phyloP scores from a whole-genome alignment of 2,888 invertebrate genomes.

The Amphipoea oculea region DNA sequence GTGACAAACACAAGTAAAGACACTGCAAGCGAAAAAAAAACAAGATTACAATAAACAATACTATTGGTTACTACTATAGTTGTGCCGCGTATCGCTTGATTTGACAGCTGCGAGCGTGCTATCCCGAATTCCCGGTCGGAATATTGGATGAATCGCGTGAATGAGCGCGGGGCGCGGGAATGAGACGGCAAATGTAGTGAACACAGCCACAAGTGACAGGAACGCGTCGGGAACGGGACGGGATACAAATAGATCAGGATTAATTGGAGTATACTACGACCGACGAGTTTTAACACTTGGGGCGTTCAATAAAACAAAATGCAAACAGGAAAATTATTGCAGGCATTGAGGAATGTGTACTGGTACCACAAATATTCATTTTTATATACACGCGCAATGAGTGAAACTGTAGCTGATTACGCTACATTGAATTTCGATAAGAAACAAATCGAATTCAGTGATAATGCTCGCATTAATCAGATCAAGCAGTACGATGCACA shows the following conservation, averaged over 20 bases:
- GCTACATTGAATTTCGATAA: constrained; percentile 53
- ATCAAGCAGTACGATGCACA: constrained; percentile 78
- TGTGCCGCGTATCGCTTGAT: constrained; percentile 83
- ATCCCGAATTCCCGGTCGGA: constrained; percentile 89
- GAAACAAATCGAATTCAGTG: constrained; percentile 31
- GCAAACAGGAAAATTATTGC: constrained; percentile 43
- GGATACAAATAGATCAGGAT: constrained; percentile 86
- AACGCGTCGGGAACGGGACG: constrained; percentile 81
- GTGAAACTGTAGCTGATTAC: constrained; percentile 69
- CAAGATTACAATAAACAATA: constrained; percentile 73
- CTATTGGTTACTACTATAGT: constrained; percentile 66
- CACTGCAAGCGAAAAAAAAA: constrained; percentile 84
- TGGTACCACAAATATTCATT: constrained; percentile 61
- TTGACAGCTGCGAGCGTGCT: constrained; percentile 89
- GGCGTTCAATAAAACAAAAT: constrained; percentile 61
- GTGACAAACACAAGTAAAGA: constrained; percentile 90
- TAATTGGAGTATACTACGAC: constrained; percentile 84
- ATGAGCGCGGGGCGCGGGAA: constrained; percentile 82
- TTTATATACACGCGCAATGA: constrained; percentile 73
- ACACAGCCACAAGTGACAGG: constrained; percentile 80
- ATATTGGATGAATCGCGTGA: constrained; percentile 85
- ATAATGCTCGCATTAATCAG: constrained; percentile 69
- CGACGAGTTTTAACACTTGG: constrained; percentile 71
- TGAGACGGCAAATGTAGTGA: constrained; percentile 77
- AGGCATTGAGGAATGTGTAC: constrained; percentile 26